Percentiles rank a stretch among this genome's conserved stretches.
Conservation (phyloP, 2,888 invertebrate genomes). For the Minunthozetes semirufus region DNA sequence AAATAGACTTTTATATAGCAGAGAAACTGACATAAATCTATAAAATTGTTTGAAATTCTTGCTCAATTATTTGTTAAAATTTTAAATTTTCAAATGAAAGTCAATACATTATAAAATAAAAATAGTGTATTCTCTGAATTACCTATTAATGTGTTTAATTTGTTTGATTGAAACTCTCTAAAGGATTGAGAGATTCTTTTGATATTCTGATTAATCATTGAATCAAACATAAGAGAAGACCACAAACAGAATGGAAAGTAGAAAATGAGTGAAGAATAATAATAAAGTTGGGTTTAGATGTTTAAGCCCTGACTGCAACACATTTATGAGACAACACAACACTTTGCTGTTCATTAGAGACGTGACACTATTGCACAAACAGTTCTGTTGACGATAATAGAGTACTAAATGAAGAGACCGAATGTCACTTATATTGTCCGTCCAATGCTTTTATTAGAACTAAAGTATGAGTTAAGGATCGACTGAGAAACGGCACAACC, state of each 20-base stretch:
- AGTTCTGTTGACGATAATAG: neutral
- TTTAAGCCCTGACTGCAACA: neutral
- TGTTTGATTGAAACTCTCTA: neutral
- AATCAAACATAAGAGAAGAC: neutral
- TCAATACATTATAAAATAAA: no score
- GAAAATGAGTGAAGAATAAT: neutral
- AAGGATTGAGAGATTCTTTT: neutral
- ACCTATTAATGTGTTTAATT: no score
- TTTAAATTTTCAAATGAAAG: no score
- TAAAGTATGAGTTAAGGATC: neutral
- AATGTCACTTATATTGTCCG: neutral
- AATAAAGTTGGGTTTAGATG: neutral
- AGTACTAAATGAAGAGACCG: slow-evolving; percentile 5
- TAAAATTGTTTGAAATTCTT: no score
- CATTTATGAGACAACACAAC: neutral
- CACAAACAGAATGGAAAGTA: neutral
- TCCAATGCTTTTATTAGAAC: neutral
- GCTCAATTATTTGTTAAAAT: no score
- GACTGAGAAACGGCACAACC: neutral
- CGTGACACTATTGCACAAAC: slow-evolving; percentile 16
- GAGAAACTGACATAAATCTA: no score
- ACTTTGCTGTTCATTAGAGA: slow-evolving; percentile 6
- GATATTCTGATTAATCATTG: neutral
- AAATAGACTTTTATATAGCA: no score
- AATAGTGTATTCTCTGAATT: no score